phyloP scores from a whole-genome alignment of 2,113 vertebrate genomes.

The Lontra canadensis region DNA sequence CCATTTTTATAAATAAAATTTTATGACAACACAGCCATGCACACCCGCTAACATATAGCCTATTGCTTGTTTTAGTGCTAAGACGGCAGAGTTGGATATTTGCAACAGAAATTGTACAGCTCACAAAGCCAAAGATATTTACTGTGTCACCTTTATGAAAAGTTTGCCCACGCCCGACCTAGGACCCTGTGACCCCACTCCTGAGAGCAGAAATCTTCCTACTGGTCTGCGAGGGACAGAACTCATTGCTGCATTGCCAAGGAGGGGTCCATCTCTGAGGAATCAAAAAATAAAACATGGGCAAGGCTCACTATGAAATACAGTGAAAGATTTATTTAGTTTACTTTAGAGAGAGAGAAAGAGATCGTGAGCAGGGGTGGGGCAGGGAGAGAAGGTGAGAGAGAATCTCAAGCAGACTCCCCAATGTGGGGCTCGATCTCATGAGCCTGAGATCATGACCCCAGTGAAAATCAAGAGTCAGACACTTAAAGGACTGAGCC shows the following conservation, averaged over 20 bases:
- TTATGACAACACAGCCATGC: neutral
- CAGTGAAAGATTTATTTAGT: neutral
- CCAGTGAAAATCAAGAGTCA: neutral
- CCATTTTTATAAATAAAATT: slow-evolving; percentile 11
- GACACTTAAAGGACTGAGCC: neutral
- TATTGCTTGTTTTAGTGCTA: neutral
- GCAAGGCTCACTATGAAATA: neutral
- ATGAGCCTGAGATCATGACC: neutral
- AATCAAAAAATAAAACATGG: neutral
- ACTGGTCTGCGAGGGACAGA: neutral
- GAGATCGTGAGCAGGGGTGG: too few relatives aligned
- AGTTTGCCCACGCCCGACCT: neutral
- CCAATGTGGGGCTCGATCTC: neutral
- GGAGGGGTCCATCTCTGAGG: neutral
- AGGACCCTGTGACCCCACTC: neutral
- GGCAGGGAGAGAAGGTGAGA: neutral
- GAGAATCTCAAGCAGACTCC: neutral
- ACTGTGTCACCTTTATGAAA: neutral
- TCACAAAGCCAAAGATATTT: neutral
- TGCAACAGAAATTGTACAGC: neutral
- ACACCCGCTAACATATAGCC: neutral
- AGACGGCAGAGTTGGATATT: neutral
- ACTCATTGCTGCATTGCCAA: neutral
- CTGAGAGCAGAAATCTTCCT: neutral
- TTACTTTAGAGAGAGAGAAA: neutral